Conservation (phyloP, 2,797 vertebrate genomes). For the Lepus townsendii region DNA sequence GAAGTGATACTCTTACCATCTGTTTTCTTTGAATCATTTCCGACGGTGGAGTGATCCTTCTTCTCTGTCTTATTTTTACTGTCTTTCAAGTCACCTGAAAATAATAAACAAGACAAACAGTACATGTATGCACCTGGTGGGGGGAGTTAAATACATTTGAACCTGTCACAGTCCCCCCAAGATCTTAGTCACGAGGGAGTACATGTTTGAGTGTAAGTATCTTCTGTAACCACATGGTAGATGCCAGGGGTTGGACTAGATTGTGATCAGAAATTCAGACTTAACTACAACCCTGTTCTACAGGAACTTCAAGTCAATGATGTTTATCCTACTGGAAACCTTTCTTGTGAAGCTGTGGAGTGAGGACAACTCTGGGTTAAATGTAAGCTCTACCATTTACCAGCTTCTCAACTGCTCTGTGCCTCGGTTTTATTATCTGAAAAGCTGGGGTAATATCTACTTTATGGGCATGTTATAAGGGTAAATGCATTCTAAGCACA, state of each 20-base stretch:
- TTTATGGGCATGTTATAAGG: neutral
- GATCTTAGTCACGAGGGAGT: slow-evolving; percentile 1
- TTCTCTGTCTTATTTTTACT: slow-evolving; percentile 83
- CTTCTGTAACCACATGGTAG: neutral
- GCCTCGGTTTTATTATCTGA: neutral
- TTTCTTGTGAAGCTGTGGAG: neutral
- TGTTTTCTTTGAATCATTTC: slow-evolving; percentile 86
- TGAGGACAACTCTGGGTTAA: neutral
- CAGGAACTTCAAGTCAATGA: neutral
- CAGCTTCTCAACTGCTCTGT: neutral
- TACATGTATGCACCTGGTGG: slow-evolving; percentile 22
- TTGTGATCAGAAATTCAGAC: slow-evolving; percentile 35
- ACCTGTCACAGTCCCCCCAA: neutral
- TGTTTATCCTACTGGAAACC: slow-evolving; percentile 20
- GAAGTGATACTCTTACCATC: slow-evolving; percentile 86
- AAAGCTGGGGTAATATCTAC: neutral
- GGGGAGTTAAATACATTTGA: slow-evolving; percentile 51
- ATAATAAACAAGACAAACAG: slow-evolving; percentile 76
- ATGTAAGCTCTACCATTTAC: neutral
- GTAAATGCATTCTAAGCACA: neutral
- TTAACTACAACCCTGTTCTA: slow-evolving; percentile 7
- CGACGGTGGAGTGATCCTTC: slow-evolving; percentile 82
- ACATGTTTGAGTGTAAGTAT: neutral
- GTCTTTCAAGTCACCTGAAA: slow-evolving; percentile 89
- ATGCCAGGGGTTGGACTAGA: slow-evolving; percentile 9